Evolutionary conservation across 1,140 invertebrate genomes (phyloP).

Genomic region (Protaetia brevitarsis): DNA sequence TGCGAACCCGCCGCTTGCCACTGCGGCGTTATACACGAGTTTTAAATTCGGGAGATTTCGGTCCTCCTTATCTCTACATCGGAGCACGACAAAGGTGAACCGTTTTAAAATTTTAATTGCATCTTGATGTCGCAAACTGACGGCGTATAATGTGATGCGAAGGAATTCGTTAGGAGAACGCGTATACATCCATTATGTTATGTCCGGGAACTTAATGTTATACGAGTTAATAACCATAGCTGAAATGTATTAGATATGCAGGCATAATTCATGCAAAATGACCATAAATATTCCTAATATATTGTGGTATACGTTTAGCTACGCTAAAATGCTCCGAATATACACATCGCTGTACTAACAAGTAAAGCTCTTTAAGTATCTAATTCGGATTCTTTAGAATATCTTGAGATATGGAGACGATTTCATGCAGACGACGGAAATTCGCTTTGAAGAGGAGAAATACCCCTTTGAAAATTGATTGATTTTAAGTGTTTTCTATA

Average conservation of each 20-base stretch:
- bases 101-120: slow-evolving; percentile 16
- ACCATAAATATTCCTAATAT: not conserved
- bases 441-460: too few relatives aligned
- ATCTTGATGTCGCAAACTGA: slow-evolving; percentile 15
- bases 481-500: too few relatives aligned
- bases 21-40: not conserved
- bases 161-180: not conserved
- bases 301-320: too few relatives aligned
- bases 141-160: slow-evolving; percentile 3
- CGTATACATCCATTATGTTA: not conserved
- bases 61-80: not conserved
- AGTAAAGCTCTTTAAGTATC: too few relatives aligned
- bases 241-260: not conserved
- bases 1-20: not conserved
- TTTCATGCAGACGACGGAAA: too few relatives aligned
- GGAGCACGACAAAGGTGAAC: not conserved
- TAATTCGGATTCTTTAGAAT: too few relatives aligned
- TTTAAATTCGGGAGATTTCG: slow-evolving; percentile 11
- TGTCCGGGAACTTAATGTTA: not conserved
- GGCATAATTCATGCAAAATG: not conserved
- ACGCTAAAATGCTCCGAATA: too few relatives aligned
- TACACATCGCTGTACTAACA: too few relatives aligned
- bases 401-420: too few relatives aligned
- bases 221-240: not conserved
- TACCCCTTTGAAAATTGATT: too few relatives aligned